Conservation (phyloP, 1,140 invertebrate genomes). For the Odontomachus brunneus region DNA sequence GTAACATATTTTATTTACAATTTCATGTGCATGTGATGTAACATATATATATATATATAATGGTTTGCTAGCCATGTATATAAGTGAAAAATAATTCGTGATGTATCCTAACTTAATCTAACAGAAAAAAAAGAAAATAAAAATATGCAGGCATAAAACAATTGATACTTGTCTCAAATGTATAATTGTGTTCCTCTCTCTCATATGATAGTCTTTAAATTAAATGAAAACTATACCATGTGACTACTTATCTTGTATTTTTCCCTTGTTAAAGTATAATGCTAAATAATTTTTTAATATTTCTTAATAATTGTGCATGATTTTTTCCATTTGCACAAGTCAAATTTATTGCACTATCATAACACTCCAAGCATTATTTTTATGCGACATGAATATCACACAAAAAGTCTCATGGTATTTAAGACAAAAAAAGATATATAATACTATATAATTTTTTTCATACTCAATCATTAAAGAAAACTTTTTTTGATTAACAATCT, state of each 20-base stretch:
- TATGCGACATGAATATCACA: conserved; percentile 1
- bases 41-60: not conserved
- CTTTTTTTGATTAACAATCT: not conserved
- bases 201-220: conserved; percentile 63
- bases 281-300: not conserved
- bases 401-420: not conserved
- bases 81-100: conserved; percentile 51
- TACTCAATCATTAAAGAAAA: not conserved
- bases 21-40: conserved; percentile 29
- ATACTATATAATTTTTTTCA: not conserved
- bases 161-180: conserved; percentile 41
- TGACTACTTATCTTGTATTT: not conserved
- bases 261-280: not conserved
- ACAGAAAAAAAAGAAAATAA: conserved; percentile 17
- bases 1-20: conserved; percentile 62
- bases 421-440: no score
- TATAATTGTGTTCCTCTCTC: conserved; percentile 37
- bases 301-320: not conserved
- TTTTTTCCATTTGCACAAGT: not conserved
- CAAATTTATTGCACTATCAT: not conserved
- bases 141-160: conserved; percentile 5
- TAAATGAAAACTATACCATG: conserved; percentile 4
- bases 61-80: not conserved
- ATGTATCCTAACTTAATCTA: conserved; percentile 48
- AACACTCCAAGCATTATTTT: not conserved